A percentile compares a stretch with the other conserved stretches of the same genome.
These are phyloP conservation scores for Nothobranchius furzeri DNA, from an alignment of 2,113 vertebrate genomes.

Conservation along the genomic window DNA sequence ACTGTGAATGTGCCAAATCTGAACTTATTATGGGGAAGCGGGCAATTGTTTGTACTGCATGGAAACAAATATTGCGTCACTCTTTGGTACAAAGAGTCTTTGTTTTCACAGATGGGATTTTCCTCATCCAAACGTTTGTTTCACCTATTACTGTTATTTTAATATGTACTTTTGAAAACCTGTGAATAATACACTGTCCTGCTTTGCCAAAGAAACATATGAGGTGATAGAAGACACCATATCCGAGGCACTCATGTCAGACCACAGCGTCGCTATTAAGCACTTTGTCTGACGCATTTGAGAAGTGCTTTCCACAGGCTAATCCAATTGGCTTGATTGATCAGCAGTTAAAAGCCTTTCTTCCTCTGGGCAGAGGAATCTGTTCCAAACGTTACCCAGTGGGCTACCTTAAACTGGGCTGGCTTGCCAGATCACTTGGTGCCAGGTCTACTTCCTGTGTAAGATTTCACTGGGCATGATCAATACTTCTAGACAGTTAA, in stretches of 20 bases:
- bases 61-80: constrained; percentile 57
- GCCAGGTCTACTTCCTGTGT: constrained; percentile 74
- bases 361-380: constrained; percentile 67
- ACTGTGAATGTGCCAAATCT: constrained; percentile 34
- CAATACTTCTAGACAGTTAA: constrained; percentile 73
- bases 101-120: constrained; percentile 57
- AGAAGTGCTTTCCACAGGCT: constrained; percentile 70
- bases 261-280: constrained; percentile 71
- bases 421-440: constrained; percentile 59
- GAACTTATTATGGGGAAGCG: constrained; percentile 31
- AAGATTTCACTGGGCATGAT: constrained; percentile 69
- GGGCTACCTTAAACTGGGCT: constrained; percentile 54
- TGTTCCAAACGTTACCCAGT: constrained; percentile 65
- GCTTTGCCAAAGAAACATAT: constrained; percentile 57
- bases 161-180: constrained; percentile 35
- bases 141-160: constrained; percentile 35
- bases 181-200: constrained; percentile 42
- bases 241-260: constrained; percentile 68
- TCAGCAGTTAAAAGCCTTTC: constrained; percentile 78
- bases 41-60: constrained; percentile 50
- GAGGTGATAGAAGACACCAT: constrained; percentile 62
- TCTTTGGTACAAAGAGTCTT: constrained; percentile 50
- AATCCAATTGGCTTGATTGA: constrained; percentile 76
- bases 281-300: constrained; percentile 77
- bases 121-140: constrained; percentile 55